phyloP scores from a whole-genome alignment of 53 echinoderm and acorn worm genomes.

The Holothuria scabra region DNA sequence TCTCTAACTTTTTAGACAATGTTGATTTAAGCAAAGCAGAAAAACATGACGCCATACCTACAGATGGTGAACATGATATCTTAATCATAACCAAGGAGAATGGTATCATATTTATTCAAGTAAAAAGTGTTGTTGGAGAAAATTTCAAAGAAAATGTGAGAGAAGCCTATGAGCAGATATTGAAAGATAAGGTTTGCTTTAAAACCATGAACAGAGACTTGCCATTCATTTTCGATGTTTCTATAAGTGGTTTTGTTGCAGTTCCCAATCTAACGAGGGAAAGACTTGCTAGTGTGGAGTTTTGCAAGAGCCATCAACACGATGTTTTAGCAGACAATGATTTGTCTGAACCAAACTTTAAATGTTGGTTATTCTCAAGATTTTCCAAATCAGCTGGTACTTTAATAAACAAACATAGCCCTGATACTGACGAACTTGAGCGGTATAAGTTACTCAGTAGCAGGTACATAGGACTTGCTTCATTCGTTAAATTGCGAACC shows the following conservation, averaged over 20 bases:
- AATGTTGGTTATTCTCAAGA: neutral
- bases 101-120: constrained; percentile 11
- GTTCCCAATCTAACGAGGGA: neutral
- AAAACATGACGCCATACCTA: no score
- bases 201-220: constrained; percentile 43
- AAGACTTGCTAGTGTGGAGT: neutral
- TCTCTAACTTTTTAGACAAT: neutral
- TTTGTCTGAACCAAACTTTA: neutral
- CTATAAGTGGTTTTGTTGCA: neutral
- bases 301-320: neutral
- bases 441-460: neutral
- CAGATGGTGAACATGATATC: constrained; percentile 41
- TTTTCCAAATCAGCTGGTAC: no score
- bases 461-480: no score
- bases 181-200: constrained; percentile 10
- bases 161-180: neutral
- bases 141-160: neutral
- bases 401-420: no score
- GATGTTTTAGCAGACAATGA: neutral
- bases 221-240: neutral
- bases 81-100: constrained; percentile 12
- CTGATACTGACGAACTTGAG: neutral
- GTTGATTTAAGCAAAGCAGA: neutral
- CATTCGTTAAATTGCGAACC: no score
- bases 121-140: neutral